A percentile compares a stretch with the other conserved stretches of the same genome.
phyloP scores from a whole-genome alignment of 1,140 invertebrate genomes.

The Cardiocondyla obscurior region DNA sequence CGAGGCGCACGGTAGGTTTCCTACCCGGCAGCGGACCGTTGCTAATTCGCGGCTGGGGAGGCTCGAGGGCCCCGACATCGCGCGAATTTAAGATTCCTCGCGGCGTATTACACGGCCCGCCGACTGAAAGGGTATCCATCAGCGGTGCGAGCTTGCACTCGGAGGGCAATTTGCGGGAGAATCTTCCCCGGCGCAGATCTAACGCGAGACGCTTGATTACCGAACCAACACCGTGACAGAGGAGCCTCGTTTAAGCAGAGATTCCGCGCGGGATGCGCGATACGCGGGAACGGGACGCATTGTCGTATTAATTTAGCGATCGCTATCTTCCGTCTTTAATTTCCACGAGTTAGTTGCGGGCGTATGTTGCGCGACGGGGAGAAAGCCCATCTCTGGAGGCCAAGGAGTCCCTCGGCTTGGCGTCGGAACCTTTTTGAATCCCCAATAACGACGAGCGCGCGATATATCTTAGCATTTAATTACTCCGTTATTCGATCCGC shows the following conservation, averaged over 20 bases:
- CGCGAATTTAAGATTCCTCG: conserved; percentile 53
- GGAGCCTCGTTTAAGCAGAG: too few relatives aligned
- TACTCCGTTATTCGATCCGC: conserved; percentile 10
- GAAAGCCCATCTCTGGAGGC: background rate
- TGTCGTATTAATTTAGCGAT: conserved; percentile 3
- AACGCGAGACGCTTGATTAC: background rate
- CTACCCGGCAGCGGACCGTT: conserved; percentile 65
- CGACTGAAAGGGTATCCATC: conserved; percentile 30
- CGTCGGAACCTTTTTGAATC: background rate
- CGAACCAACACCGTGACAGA: background rate
- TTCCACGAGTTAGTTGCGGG: background rate
- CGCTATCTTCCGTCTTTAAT: background rate
- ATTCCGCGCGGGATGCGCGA: too few relatives aligned
- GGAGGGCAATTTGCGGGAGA: conserved; percentile 20
- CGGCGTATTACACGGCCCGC: conserved; percentile 32
- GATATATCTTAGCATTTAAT: conserved; percentile 37
- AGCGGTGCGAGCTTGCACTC: background rate
- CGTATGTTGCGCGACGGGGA: background rate
- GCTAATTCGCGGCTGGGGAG: conserved; percentile 60
- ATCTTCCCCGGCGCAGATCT: conserved; percentile 10
- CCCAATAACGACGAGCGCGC: background rate
- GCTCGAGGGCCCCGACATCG: conserved; percentile 22
- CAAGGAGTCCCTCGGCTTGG: background rate
- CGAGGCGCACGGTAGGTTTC: conserved; percentile 54
- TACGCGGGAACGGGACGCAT: background rate